Percentiles rank a stretch among this genome's conserved stretches.
These are phyloP conservation scores for Bombus affinis DNA, from an alignment of 1,140 invertebrate genomes.

Conservation along the genomic window DNA sequence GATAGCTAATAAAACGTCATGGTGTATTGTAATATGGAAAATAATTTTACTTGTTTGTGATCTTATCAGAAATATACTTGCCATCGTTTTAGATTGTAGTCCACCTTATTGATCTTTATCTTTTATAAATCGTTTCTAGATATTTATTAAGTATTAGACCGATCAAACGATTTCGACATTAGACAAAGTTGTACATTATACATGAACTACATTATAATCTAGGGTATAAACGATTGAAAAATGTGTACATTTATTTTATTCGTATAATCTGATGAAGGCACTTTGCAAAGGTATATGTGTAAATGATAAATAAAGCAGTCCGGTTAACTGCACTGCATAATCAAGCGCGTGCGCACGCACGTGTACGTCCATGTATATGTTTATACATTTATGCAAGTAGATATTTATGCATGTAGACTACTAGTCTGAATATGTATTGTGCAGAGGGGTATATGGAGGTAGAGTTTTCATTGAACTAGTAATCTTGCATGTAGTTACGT, in stretches of 20 bases:
- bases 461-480: constrained; percentile 25
- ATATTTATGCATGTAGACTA: background rate
- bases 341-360: constrained; percentile 57
- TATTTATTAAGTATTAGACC: background rate
- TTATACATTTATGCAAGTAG: constrained; percentile 26
- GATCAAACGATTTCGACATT: background rate
- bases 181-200: background rate
- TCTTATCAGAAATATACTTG: background rate
- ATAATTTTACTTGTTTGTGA: background rate
- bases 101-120: background rate
- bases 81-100: background rate
- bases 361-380: constrained; percentile 36
- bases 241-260: background rate
- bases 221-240: background rate
- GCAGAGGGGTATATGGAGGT: background rate
- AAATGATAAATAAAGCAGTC: constrained; percentile 47
- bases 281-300: constrained; percentile 10
- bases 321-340: constrained; percentile 49
- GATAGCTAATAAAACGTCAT: constrained; percentile 62
- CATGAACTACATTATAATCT: background rate
- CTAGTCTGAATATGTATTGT: background rate
- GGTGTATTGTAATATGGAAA: constrained; percentile 21
- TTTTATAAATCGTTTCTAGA: background rate
- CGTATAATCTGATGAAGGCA: background rate
- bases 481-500: constrained; percentile 9